These are phyloP conservation scores for Stramonita haemastoma DNA, from an alignment of 2,888 invertebrate genomes.

Conservation along the genomic window DNA sequence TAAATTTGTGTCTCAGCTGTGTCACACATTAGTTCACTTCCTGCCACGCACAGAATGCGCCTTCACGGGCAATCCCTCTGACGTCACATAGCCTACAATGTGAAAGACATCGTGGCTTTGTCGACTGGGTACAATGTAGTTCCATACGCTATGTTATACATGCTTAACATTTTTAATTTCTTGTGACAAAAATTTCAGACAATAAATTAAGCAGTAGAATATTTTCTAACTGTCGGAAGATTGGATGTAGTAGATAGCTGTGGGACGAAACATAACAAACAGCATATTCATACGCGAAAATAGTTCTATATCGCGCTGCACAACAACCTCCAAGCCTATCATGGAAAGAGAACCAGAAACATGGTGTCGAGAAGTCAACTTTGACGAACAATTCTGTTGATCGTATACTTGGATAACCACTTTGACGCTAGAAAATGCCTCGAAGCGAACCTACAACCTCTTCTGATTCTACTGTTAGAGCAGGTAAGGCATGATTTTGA, in stretches of 20 bases:
- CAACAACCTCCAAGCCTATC: neutral
- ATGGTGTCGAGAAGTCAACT: conserved; percentile 12
- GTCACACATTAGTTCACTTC: conserved; percentile 11
- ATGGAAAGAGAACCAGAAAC: neutral
- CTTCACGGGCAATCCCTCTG: conserved; percentile 37
- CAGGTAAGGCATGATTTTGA: conserved; percentile 49
- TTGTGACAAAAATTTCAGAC: neutral
- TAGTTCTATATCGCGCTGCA: neutral
- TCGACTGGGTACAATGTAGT: conserved; percentile 27
- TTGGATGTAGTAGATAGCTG: neutral
- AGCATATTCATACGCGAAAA: conserved; percentile 26
- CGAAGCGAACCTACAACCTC: conserved; percentile 45
- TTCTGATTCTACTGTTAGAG: conserved; percentile 48
- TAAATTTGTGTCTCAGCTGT: neutral
- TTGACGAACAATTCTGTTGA: neutral
- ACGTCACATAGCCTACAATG: conserved; percentile 37
- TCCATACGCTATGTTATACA: neutral
- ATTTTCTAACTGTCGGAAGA: neutral
- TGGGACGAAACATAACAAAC: neutral
- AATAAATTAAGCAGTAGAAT: neutral
- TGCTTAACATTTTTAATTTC: neutral
- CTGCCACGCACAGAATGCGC: conserved; percentile 30
- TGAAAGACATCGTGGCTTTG: conserved; percentile 12
- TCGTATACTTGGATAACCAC: neutral
- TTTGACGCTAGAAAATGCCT: conserved; percentile 45